A percentile compares a stretch with the other conserved stretches of the same genome.
phyloP scores from a whole-genome alignment of 2,888 invertebrate species.

The Cantharis rustica region DNA sequence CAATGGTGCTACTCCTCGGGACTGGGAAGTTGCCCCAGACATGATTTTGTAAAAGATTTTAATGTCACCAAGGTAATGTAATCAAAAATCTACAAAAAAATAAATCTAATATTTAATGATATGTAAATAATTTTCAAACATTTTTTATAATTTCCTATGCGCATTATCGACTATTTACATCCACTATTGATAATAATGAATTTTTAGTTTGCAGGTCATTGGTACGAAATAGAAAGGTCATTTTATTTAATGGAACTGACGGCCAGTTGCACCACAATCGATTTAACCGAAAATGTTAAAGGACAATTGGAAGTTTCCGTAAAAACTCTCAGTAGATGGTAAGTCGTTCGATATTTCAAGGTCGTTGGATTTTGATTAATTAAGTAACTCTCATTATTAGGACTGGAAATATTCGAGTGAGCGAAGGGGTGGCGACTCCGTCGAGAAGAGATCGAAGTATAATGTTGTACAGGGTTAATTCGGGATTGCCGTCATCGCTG shows the following conservation, averaged over 20 bases:
- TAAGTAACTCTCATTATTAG: slow-evolving; percentile 52
- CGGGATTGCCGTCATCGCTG: slow-evolving; percentile 68
- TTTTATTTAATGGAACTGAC: slow-evolving; percentile 76
- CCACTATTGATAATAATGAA: slow-evolving; percentile 6
- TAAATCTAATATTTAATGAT: background rate
- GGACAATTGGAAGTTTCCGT: slow-evolving; percentile 66
- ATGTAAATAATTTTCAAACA: slow-evolving; percentile 2
- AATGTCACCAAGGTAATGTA: slow-evolving; percentile 67
- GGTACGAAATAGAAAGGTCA: slow-evolving; percentile 78
- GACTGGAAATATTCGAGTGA: slow-evolving; percentile 65
- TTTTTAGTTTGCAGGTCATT: slow-evolving; percentile 68
- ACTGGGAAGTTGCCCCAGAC: slow-evolving; percentile 71
- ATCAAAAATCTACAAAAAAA: background rate
- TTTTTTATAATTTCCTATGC: background rate
- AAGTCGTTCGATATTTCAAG: slow-evolving; percentile 44
- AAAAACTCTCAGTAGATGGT: slow-evolving; percentile 71
- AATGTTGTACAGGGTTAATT: slow-evolving; percentile 65
- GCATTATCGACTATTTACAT: background rate
- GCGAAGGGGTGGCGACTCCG: slow-evolving; percentile 68
- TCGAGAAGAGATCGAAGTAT: slow-evolving; percentile 51
- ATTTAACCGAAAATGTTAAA: slow-evolving; percentile 61
- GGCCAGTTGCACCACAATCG: slow-evolving; percentile 70
- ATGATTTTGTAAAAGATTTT: slow-evolving; percentile 68
- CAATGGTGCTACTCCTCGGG: slow-evolving; percentile 54
- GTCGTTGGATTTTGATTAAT: background rate